phyloP scores from a whole-genome alignment of 2,888 invertebrate genomes.

The Nephrotoma appendiculata region DNA sequence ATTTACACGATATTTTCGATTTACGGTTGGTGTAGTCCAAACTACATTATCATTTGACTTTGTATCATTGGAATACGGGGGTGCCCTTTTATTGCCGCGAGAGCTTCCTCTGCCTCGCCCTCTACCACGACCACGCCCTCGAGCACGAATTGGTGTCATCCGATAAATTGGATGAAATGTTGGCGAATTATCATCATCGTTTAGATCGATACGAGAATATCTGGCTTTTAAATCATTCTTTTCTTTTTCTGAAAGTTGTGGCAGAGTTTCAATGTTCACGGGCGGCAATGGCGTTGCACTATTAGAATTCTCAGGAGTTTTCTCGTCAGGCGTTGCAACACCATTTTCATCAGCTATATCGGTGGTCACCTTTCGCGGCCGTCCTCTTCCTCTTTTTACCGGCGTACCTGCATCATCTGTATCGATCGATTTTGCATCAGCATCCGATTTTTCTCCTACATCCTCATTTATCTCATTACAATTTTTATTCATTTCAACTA shows the following conservation, averaged over 20 bases:
- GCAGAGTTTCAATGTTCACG: not conserved
- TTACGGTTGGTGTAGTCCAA: slow-evolving; percentile 1
- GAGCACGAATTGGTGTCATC: not conserved
- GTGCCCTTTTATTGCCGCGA: slow-evolving; percentile 22
- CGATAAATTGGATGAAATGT: slow-evolving; percentile 9
- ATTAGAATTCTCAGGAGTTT: not conserved
- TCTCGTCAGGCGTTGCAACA: not conserved
- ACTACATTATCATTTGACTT: not conserved
- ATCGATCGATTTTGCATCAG: not conserved
- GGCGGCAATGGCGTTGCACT: not conserved
- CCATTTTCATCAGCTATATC: not conserved
- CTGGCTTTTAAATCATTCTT: not conserved
- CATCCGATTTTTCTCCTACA: not conserved
- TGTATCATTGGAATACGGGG: not conserved
- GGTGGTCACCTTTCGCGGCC: slow-evolving; percentile 12
- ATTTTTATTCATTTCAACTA: not conserved
- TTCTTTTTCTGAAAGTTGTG: not conserved
- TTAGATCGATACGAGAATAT: not conserved
- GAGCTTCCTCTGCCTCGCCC: slow-evolving; percentile 26
- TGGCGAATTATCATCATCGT: slow-evolving; percentile 11
- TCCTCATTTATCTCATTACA: not conserved
- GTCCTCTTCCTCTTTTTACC: slow-evolving; percentile 11
- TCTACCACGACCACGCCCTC: slow-evolving; percentile 17
- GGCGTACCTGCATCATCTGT: slow-evolving; percentile 1
- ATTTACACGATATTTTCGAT: slow-evolving; percentile 12